Base-by-base conservation (phyloP, 2,888 invertebrate genomes). In the Drosophila melanocephala region DNA sequence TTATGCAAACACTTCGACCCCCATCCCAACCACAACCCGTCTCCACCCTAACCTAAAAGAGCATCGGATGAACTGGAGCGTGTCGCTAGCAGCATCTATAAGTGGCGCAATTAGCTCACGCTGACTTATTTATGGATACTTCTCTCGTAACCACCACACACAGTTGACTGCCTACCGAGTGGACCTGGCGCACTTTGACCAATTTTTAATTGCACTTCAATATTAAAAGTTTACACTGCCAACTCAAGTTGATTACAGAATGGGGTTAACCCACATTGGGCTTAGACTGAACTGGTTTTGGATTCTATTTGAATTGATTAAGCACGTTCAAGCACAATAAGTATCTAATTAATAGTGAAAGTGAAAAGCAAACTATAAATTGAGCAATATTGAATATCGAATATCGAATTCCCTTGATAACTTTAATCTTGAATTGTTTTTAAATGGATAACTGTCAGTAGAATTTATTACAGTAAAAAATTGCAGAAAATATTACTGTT, bases 71-170 rank as follows among this genome's bases (percentile, higher is more conserved):
- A 89, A 88, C 74, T 89, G 85, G 87, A 90, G 88, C 90, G 83
- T 83, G 68, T 55, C 67, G 55, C 51, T 9, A 26, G 53, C 50
- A 39, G 55, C 10, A 28, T 72, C 62, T 62, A 57, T 63, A 72
- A 87, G 85, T 75, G 75, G 67, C 56, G 71, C 81, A 89, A 89
- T 89, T 87, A 89, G 83, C 75, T 70, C 72, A 74, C 74, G 60
- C 69, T 89, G 74, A 81, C 83, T 89, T 89, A 84, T 87, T 87
- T 87, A 87, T 84, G 74, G 81, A 77, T 77, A 61, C 62, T 32
- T 35, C 66, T 65, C 55, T 28, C 39, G n/a, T n/a, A 64, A 51
- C 12, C 42, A n/a, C 26, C 16, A 5, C 55, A 39, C 33, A 56
- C 74, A 71, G 73, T 42, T 71, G 77, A 72, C 71, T 84, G 75